A percentile compares a stretch with the other conserved stretches of the same genome.
Conservation (phyloP, 2,888 invertebrate species). For the Lasius platythorax region DNA sequence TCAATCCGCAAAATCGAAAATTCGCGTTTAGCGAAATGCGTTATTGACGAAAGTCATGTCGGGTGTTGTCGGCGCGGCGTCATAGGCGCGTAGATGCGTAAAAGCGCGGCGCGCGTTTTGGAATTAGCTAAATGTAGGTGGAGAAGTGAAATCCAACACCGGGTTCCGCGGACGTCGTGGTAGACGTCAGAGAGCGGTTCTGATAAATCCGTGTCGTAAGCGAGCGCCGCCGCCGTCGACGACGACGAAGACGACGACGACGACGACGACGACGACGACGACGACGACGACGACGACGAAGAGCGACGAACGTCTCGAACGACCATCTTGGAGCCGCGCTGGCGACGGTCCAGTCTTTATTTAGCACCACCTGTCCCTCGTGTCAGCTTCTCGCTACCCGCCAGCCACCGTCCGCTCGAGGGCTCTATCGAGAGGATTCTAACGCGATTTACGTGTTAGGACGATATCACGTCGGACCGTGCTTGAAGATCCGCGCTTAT, state of each 20-base stretch:
- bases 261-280: constrained; percentile 36
- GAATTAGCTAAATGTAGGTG: constrained; percentile 73
- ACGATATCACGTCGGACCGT: constrained; percentile 31
- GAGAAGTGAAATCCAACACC: constrained; percentile 79
- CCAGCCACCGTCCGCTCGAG: constrained; percentile 58
- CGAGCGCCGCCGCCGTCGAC: constrained; percentile 50
- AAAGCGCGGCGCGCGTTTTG: constrained; percentile 62
- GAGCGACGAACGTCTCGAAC: constrained; percentile 60
- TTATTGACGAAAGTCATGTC: constrained; percentile 53
- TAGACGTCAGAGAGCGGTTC: constrained; percentile 59
- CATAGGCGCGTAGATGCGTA: constrained; percentile 43
- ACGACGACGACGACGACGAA: constrained; percentile 55
- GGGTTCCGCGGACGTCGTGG: constrained; percentile 48
- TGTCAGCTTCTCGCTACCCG: constrained; percentile 78
- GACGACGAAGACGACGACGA: constrained; percentile 48
- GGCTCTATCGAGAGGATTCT: constrained; percentile 65
- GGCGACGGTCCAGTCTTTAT: constrained; percentile 86
- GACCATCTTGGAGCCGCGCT: constrained; percentile 81
- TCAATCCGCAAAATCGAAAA: background rate
- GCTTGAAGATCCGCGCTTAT: constrained; percentile 45
- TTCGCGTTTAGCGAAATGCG: constrained; percentile 16
- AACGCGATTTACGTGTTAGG: constrained; percentile 76
- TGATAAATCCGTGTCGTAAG: constrained; percentile 70
- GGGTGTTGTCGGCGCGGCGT: constrained; percentile 31
- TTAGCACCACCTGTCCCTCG: constrained; percentile 86